Base-by-base conservation (phyloP, 2,113 vertebrate genomes). In the Nestor notabilis region DNA sequence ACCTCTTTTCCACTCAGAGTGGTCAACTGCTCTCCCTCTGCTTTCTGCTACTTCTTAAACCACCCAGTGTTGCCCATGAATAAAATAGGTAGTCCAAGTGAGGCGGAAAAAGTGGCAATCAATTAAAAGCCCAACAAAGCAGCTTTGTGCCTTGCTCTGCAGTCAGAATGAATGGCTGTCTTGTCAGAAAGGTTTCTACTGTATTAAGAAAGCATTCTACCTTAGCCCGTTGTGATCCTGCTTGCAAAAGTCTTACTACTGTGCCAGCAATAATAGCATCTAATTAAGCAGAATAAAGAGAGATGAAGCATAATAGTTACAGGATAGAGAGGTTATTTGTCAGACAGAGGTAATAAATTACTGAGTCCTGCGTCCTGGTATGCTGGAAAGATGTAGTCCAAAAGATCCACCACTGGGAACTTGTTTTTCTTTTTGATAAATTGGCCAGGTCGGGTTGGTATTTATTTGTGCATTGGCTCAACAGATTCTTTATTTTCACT, bases 281-380 rank as follows among this genome's bases (percentile, higher is more conserved):
- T 95, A 93, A 95, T 93, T 90, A 92, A 68, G 93, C 97, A 96
- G 95, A 96, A 94, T 89, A 75, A 94, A 96, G 93, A 92, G 93
- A 97, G 93, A 78, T 78, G 95, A 74, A 89, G 92, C 33, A 11
- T 71, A 55, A 76, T 95, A 90, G 94, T 64, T 92, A 87, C 90
- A 93, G 96, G 88, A 79, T 18, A 77, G 93, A 93, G 90, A 87
- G 90, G 92, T 92, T 92, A 71, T 61, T 92, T 0, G 29, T 95
- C 27, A 11, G 80, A 55, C 1, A 3, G 80, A 71, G 88, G 83
- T 39, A 68, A 94, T 90, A 95, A 96, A 96, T 94, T 64, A 78
- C 90, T 5, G 52, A 63, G 70, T 47, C 41, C 66, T 52, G 28
- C 1, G 0, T 72, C 58, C 66, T 90, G 55, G 41, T 61, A 18